phyloP scores from a whole-genome alignment of 2,888 invertebrate species.

The Miltochrista miniata region DNA sequence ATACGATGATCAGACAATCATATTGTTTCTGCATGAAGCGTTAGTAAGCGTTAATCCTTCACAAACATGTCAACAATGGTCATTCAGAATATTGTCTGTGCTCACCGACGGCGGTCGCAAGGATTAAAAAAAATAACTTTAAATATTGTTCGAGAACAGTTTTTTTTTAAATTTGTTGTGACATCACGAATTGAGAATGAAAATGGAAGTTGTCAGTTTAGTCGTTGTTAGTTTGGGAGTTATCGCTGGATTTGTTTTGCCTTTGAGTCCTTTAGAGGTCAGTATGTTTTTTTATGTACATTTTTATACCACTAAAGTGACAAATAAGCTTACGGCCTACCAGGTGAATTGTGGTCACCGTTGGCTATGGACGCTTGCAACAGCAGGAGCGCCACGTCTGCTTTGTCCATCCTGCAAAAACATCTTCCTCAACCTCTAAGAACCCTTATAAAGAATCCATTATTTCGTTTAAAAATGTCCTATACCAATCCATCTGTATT shows the following conservation, averaged over 20 bases:
- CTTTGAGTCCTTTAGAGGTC: conserved; percentile 51
- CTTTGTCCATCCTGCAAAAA: too few relatives aligned
- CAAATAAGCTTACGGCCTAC: too few relatives aligned
- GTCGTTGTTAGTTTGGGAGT: conserved; percentile 55
- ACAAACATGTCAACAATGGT: conserved; percentile 16
- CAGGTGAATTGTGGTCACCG: too few relatives aligned
- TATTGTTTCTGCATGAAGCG: conserved; percentile 6
- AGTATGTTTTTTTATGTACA: too few relatives aligned
- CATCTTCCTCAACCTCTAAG: too few relatives aligned
- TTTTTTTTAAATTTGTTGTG: conserved; percentile 16
- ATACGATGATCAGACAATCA: conserved; percentile 12
- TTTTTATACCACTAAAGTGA: too few relatives aligned
- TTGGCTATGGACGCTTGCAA: too few relatives aligned
- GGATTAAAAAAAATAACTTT: conserved; percentile 9
- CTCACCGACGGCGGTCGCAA: conserved; percentile 3
- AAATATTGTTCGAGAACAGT: conserved; percentile 5
- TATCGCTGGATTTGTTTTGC: conserved; percentile 54
- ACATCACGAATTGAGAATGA: conserved; percentile 47
- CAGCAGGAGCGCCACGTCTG: too few relatives aligned
- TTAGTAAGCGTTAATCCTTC: conserved; percentile 3
- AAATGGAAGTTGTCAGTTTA: conserved; percentile 53
- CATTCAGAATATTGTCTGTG: conserved; percentile 8
- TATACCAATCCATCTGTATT: too few relatives aligned
- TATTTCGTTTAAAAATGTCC: too few relatives aligned
- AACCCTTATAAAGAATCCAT: too few relatives aligned